These are phyloP conservation scores for Oenanthe melanoleuca DNA, from an alignment of 2,113 vertebrate genomes.

Conservation along the genomic window DNA sequence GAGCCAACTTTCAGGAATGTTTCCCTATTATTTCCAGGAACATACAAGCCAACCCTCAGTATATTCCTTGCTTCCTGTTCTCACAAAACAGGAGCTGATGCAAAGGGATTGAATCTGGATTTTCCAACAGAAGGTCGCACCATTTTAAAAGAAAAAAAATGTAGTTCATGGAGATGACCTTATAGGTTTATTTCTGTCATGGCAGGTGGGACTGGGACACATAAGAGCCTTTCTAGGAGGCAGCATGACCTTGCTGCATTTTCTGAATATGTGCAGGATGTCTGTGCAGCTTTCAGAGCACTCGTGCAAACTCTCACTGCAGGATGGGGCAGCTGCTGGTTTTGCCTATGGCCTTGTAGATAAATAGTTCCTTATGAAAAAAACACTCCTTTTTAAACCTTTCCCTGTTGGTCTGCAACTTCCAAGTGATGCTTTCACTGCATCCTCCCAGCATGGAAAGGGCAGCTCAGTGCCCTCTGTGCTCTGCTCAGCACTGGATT, in stretches of 20 bases:
- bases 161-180: rapidly evolving
- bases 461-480: not conserved
- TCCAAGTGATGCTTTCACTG: not conserved
- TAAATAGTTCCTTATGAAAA: not conserved
- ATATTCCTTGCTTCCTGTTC: not conserved
- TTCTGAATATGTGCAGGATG: not conserved
- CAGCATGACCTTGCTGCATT: not conserved
- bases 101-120: not conserved
- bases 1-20: not conserved
- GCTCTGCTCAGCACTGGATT: not conserved
- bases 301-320: not conserved
- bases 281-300: not conserved
- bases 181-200: not conserved
- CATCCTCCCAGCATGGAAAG: not conserved
- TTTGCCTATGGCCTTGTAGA: not conserved
- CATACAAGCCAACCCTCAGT: not conserved
- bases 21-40: not conserved
- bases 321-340: not conserved
- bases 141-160: not conserved
- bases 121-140: not conserved
- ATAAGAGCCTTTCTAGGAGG: not conserved
- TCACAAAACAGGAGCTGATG: not conserved
- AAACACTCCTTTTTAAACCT: not conserved
- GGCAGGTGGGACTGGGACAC: not conserved
- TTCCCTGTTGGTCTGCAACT: not conserved